Percentiles rank a stretch among this genome's conserved stretches.
phyloP scores from a whole-genome alignment of 2,888 invertebrate genomes.

The Lysandra bellargus region DNA sequence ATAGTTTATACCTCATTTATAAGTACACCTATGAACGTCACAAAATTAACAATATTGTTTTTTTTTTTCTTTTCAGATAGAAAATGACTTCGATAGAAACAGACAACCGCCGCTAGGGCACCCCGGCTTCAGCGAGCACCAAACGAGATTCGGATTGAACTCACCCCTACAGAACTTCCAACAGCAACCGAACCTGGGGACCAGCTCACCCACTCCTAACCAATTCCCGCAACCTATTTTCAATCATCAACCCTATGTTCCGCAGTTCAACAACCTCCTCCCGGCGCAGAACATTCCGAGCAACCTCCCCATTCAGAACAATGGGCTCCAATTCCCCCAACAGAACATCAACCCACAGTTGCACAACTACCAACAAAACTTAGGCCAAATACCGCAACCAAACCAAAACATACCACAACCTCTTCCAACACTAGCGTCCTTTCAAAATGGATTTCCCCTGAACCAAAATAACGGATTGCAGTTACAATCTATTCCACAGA shows the following conservation, averaged over 20 bases:
- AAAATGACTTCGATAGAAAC: constrained; percentile 75
- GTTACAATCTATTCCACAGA: constrained; percentile 44
- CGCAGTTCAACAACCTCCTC: constrained; percentile 64
- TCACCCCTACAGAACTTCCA: constrained; percentile 70
- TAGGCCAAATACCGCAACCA: constrained; percentile 56
- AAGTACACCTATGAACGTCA: not conserved
- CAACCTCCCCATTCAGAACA: constrained; percentile 48
- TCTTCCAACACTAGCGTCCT: constrained; percentile 62
- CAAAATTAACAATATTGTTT: not conserved
- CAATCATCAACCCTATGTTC: constrained; percentile 62
- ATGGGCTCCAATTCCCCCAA: constrained; percentile 58
- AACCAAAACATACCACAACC: constrained; percentile 61
- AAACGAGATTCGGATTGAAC: constrained; percentile 70
- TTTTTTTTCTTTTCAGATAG: constrained; percentile 58
- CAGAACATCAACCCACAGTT: constrained; percentile 47
- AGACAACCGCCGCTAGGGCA: constrained; percentile 66
- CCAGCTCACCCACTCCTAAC: constrained; percentile 57
- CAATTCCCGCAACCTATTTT: constrained; percentile 64
- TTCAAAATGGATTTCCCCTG: constrained; percentile 57
- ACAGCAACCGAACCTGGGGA: constrained; percentile 56
- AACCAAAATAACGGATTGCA: constrained; percentile 48
- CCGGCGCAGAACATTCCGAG: constrained; percentile 56
- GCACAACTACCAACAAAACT: constrained; percentile 57
- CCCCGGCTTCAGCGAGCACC: constrained; percentile 70
- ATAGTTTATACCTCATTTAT: no score